Percentiles rank a stretch among this genome's conserved stretches.
Conservation (phyloP, 2,113 vertebrate species). For the Gymnorhina tibicen region DNA sequence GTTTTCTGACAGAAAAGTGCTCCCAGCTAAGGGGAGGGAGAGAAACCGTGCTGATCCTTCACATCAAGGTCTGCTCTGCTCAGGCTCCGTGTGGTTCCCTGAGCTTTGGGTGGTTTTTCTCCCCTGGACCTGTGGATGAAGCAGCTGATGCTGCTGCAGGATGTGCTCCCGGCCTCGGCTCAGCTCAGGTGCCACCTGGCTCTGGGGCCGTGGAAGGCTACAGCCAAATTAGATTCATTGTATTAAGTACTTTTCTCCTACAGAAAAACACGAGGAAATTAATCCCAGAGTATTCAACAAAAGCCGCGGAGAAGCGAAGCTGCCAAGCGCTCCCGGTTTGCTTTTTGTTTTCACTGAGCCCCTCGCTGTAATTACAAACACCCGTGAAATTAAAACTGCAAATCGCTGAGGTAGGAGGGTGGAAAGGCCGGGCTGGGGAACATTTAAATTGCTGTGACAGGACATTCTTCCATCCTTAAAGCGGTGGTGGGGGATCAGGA, state of each 20-base stretch:
- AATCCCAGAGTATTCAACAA: neutral
- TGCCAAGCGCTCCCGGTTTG: neutral
- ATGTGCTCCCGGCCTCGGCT: neutral
- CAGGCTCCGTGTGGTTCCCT: fast-evolving
- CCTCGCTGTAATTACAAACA: neutral
- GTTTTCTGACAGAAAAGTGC: neutral
- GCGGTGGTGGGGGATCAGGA: neutral
- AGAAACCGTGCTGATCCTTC: fast-evolving
- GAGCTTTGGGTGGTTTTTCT: neutral
- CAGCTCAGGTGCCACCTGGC: neutral
- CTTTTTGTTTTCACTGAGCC: neutral
- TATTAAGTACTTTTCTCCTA: neutral
- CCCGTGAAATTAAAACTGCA: neutral
- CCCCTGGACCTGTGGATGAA: fast-evolving
- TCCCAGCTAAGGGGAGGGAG: neutral
- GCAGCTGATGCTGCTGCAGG: neutral
- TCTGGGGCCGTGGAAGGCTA: neutral
- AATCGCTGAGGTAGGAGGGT: neutral
- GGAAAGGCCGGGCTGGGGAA: neutral
- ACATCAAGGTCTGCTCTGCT: neutral
- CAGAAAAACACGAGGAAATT: neutral
- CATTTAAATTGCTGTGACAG: neutral
- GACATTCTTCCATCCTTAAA: neutral
- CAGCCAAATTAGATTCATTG: neutral
- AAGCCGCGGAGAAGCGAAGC: neutral